Percentiles rank a stretch among this genome's conserved stretches.
phyloP scores from a whole-genome alignment of 2,888 invertebrate genomes.

The Pseudoips prasinana region DNA sequence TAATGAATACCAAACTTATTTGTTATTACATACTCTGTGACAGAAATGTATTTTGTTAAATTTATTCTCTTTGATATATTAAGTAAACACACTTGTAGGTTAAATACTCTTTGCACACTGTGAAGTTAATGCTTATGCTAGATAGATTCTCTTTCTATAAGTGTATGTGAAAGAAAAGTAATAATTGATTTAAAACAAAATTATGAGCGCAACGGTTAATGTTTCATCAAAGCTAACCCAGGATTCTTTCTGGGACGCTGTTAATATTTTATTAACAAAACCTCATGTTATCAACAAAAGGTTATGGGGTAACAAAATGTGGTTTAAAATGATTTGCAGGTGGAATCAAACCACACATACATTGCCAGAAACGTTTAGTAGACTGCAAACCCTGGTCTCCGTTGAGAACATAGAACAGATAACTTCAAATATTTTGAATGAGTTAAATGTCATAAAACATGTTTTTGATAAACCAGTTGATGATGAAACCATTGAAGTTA shows the following conservation, averaged over 20 bases:
- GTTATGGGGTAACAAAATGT: slow-evolving; percentile 79
- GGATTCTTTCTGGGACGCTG: slow-evolving; percentile 83
- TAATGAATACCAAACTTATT: too few relatives aligned
- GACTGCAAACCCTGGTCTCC: slow-evolving; percentile 23
- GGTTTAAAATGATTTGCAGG: slow-evolving; percentile 35
- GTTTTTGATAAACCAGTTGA: slow-evolving; percentile 1
- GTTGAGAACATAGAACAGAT: slow-evolving; percentile 28
- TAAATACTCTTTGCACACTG: too few relatives aligned
- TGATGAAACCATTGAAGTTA: slow-evolving; percentile 38
- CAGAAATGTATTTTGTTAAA: too few relatives aligned
- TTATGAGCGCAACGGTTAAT: too few relatives aligned
- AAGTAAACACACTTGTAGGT: too few relatives aligned
- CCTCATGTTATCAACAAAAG: slow-evolving; percentile 88
- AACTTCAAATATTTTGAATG: slow-evolving; percentile 15
- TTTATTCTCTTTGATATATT: too few relatives aligned
- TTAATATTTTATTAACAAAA: slow-evolving; percentile 84
- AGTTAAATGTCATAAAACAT: slow-evolving; percentile 24
- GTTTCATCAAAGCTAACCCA: slow-evolving; percentile 12
- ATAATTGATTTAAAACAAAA: too few relatives aligned
- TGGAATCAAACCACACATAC: slow-evolving; percentile 20
- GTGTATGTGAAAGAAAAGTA: too few relatives aligned
- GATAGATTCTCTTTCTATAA: too few relatives aligned
- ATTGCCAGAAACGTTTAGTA: slow-evolving; percentile 24
- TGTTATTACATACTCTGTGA: too few relatives aligned
- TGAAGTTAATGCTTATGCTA: too few relatives aligned